phyloP scores from a whole-genome alignment of 1,140 invertebrate species.

The Pseudomyrmex gracilis region DNA sequence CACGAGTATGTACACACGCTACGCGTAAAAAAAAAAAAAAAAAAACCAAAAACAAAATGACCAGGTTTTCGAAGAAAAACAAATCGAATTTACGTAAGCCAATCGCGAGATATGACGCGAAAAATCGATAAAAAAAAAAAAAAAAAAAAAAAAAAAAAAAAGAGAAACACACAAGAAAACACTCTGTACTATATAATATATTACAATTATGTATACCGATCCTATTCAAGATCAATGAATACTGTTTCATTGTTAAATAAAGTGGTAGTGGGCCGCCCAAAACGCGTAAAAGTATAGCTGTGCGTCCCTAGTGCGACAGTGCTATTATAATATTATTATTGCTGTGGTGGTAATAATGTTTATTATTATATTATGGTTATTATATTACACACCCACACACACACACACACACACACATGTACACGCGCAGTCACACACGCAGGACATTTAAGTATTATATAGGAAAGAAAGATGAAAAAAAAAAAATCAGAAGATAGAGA shows the following conservation, averaged over 20 bases:
- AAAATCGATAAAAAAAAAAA: constrained; percentile 25
- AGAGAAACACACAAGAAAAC: constrained; percentile 21
- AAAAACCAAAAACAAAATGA: background rate
- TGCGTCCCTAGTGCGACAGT: constrained; percentile 76
- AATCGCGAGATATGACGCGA: constrained; percentile 37
- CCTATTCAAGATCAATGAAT: constrained; percentile 72
- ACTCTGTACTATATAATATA: constrained; percentile 68
- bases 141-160: no score
- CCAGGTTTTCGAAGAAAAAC: constrained; percentile 55
- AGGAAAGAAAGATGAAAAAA: constrained; percentile 59
- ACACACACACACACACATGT: no score
- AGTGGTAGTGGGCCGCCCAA: constrained; percentile 71
- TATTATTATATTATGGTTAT: constrained; percentile 80
- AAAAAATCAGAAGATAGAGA: constrained; percentile 50
- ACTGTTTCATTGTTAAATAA: constrained; percentile 75
- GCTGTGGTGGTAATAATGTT: constrained; percentile 81
- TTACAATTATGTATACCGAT: constrained; percentile 70
- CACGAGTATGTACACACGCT: no score
- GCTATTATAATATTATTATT: constrained; percentile 79
- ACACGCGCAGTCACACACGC: constrained; percentile 46
- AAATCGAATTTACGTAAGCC: constrained; percentile 58
- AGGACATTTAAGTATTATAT: constrained; percentile 68
- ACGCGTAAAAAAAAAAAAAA: no score
- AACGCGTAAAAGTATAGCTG: constrained; percentile 68
- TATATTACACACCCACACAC: constrained; percentile 40